phyloP scores from a whole-genome alignment of 2,888 invertebrate genomes.

The Hylaea fasciaria region DNA sequence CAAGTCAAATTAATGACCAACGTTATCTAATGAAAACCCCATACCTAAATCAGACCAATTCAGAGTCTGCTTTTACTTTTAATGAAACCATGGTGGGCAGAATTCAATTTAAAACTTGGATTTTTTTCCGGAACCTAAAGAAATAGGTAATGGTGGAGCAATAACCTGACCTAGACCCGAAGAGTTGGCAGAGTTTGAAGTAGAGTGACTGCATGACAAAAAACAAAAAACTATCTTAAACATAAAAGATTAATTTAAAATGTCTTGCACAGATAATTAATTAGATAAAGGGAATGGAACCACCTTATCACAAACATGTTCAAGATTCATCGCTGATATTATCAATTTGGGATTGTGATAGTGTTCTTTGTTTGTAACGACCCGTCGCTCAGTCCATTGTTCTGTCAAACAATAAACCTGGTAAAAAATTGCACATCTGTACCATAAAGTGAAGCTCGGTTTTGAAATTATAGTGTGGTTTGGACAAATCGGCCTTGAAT shows the following conservation, averaged over 20 bases:
- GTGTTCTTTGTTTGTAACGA: constrained; percentile 64
- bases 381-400: constrained; percentile 61
- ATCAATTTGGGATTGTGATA: constrained; percentile 64
- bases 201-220: background rate
- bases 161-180: too few species aligned
- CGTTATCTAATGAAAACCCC: too few species aligned
- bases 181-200: too few species aligned
- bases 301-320: constrained; percentile 18
- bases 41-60: too few species aligned
- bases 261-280: constrained; percentile 17
- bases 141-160: too few species aligned
- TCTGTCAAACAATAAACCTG: constrained; percentile 60
- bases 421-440: constrained; percentile 64
- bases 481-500: background rate
- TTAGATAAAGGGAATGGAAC: constrained; percentile 11
- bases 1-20: too few species aligned
- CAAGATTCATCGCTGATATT: constrained; percentile 49
- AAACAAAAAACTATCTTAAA: background rate
- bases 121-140: too few species aligned
- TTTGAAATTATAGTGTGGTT: constrained; percentile 23
- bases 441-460: constrained; percentile 47
- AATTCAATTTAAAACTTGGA: too few species aligned
- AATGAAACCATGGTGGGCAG: too few species aligned
- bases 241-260: too few species aligned
- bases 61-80: too few species aligned